Evolutionary conservation across 2,888 invertebrate genomes (phyloP).

Genomic region (Epirrhoe tristata): DNA sequence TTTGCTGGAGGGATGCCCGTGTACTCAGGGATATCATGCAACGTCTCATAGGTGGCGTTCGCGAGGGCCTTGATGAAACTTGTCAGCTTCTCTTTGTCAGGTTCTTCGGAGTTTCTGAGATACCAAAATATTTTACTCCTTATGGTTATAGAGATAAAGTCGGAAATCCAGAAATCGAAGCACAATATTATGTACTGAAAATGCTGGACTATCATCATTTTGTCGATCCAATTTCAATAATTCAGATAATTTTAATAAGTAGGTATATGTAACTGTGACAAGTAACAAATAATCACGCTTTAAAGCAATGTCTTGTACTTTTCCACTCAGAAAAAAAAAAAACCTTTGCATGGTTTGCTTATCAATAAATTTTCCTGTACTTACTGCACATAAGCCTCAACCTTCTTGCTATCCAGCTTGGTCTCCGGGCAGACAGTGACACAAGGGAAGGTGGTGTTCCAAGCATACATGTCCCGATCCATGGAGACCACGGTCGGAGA

Average conservation of each 20-base stretch:
- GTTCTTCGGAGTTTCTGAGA: constrained; percentile 63
- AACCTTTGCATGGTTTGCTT: no score
- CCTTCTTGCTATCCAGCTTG: constrained; percentile 82
- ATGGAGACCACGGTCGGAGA: constrained; percentile 90
- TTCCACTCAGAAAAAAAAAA: no score
- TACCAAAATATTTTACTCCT: constrained; percentile 49
- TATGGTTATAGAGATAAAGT: no score
- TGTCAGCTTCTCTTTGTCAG: constrained; percentile 82
- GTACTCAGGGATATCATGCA: constrained; percentile 84
- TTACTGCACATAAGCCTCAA: constrained; percentile 84
- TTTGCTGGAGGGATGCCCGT: constrained; percentile 82
- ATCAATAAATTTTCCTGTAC: no score
- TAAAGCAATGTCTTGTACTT: no score
- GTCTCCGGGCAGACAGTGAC: constrained; percentile 87
- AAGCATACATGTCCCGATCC: constrained; percentile 89
- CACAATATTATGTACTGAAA: no score
- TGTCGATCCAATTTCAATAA: no score
- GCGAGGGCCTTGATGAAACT: constrained; percentile 84
- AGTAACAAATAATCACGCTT: no score
- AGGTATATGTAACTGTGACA: no score
- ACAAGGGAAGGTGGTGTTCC: constrained; percentile 90
- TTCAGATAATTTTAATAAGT: no score
- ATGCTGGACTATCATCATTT: no score
- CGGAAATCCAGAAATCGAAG: no score
- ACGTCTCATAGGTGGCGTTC: constrained; percentile 86